Evolutionary conservation across 2,113 vertebrate genomes (phyloP), one percentile per base, ranked within the genome.

Genomic region (Lampris megalopsis): DNA sequence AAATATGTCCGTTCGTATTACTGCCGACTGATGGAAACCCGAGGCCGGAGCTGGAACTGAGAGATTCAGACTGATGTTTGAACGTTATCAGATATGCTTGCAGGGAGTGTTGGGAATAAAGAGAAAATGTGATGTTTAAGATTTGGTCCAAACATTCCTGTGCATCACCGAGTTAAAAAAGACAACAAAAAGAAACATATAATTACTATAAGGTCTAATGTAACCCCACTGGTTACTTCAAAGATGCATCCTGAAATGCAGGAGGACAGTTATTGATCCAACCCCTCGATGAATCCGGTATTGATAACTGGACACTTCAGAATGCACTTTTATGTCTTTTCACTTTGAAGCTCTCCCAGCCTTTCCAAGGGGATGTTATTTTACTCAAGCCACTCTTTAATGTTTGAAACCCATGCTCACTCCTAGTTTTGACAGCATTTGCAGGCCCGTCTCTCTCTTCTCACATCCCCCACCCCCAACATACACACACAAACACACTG

Each of bases 291-390:
- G 85, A 88, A 88, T 93, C 52, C 62, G 71, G 85, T 91, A 92
- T 88, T 92, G 91, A 93, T 90, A 92, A 84, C 73, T 64, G 82
- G 86, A 89, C 83, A 63, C 89, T 93, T 88, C 87, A 86, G 83
- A 86, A 93, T 89, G 89, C 87, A 87, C 91, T 92, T 94, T 94
- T 88, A 94, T 87, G 88, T 93, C 65, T 79, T 65, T 64, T 65
- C 58, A 66, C 92, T 92, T 93, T 92, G 87, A 93, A 92, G 91
- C 57, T 40, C 63, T 75, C 54, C 61, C 75, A 47, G 6, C 72
- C 65, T 77, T 87, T 80, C 84, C 54, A 13, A 8, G 45, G 71
- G 54, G 50, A 72, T 85, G 71, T 87, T 87, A 71, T 86, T 87
- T 75, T 42, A 68, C 47, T 0, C 72, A 59, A 74, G 68, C 53